Conservation (phyloP, 2,888 invertebrate genomes). For the Gymnosoma rotundatum region DNA sequence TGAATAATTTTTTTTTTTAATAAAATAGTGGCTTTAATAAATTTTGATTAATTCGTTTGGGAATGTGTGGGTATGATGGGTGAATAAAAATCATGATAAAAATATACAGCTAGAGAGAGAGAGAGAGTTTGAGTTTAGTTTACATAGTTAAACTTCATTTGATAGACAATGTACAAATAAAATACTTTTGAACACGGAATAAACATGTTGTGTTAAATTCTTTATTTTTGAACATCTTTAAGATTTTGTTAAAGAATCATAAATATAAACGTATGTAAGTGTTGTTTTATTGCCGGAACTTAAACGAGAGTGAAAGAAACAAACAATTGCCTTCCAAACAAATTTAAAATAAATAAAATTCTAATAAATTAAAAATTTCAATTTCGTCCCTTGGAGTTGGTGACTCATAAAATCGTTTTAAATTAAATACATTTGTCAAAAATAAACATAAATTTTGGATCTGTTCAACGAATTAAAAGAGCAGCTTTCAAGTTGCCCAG, state of each 20-base stretch:
- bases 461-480: conserved; percentile 81
- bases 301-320: conserved; percentile 21
- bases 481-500: conserved; percentile 82
- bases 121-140: not conserved
- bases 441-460: conserved; percentile 78
- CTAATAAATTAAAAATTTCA: conserved; percentile 11
- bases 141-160: conserved; percentile 15
- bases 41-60: conserved; percentile 53
- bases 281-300: conserved; percentile 10
- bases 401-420: not conserved
- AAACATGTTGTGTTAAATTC: conserved; percentile 37
- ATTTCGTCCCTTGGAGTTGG: not conserved
- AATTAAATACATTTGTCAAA: conserved; percentile 18
- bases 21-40: conserved; percentile 52
- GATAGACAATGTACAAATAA: conserved; percentile 44
- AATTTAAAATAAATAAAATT: not conserved
- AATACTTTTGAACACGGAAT: conserved; percentile 44
- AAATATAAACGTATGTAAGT: not conserved
- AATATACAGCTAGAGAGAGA: not conserved
- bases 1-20: conserved; percentile 56
- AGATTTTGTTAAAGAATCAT: not conserved
- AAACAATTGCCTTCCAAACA: conserved; percentile 22
- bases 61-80: conserved; percentile 23
- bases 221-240: conserved; percentile 6
- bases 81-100: too few species aligned